Conservation (phyloP, 2,888 invertebrate species). For the Leptinotarsa tumamoca region DNA sequence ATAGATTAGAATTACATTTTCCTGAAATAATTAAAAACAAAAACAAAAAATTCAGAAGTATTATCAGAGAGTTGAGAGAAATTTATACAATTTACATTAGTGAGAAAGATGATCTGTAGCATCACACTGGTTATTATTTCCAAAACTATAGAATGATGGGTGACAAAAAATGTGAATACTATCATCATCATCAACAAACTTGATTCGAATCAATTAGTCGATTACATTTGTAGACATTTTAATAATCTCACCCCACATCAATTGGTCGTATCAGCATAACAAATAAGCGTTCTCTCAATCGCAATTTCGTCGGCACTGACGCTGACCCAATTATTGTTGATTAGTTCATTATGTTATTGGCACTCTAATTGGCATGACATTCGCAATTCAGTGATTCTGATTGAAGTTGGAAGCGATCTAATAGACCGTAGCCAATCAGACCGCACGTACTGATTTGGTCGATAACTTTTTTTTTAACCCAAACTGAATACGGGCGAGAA, state of each 20-base stretch:
- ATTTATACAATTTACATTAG: too few species aligned
- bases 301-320: background rate
- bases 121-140: too few species aligned
- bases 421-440: slow-evolving; percentile 16
- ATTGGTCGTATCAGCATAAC: background rate
- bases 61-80: too few species aligned
- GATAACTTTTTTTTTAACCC: background rate
- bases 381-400: slow-evolving; percentile 13
- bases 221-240: background rate
- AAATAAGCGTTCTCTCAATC: background rate
- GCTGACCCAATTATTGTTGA: slow-evolving; percentile 15
- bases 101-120: too few species aligned
- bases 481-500: too few species aligned
- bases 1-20: too few species aligned
- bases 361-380: slow-evolving; percentile 11
- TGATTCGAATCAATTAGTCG: background rate
- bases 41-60: too few species aligned
- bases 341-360: slow-evolving; percentile 5
- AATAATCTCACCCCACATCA: background rate
- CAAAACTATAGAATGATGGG: too few species aligned
- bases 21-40: too few species aligned
- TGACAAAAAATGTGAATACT: background rate
- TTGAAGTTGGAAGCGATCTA: slow-evolving; percentile 11
- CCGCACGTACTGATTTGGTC: slow-evolving; percentile 2
- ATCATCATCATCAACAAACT: background rate